Percentiles rank a stretch among this genome's conserved stretches.
Conservation (phyloP, 2,113 vertebrate genomes). For the Tetraodon nigroviridis region DNA sequence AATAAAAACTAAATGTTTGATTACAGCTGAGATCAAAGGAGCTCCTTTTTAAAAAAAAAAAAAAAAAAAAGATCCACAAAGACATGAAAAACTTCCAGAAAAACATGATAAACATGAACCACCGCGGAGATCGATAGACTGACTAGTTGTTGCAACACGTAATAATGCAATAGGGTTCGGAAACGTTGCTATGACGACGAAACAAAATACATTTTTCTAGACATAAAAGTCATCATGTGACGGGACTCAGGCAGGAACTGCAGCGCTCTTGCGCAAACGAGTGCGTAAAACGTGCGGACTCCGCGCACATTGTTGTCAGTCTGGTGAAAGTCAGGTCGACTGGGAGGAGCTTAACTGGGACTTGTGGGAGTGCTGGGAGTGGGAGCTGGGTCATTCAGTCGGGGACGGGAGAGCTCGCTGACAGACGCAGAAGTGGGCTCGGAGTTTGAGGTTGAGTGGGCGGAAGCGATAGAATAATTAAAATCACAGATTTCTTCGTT, state of each 20-base stretch:
- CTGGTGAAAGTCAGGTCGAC: conserved; percentile 23
- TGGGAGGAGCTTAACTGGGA: conserved; percentile 26
- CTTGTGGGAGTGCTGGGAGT: conserved; percentile 49
- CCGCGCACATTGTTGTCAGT: conserved; percentile 30
- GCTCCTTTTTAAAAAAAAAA: too few species aligned
- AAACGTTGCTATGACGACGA: too few species aligned
- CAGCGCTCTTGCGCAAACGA: conserved; percentile 28
- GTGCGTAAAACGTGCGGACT: background rate
- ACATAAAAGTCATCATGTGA: background rate
- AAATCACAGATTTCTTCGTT: background rate
- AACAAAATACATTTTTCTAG: too few species aligned
- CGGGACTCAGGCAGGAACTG: background rate
- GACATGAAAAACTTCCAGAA: too few species aligned
- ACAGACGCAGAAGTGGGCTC: conserved; percentile 35
- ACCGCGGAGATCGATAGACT: too few species aligned
- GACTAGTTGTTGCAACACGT: too few species aligned
- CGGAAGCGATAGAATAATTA: conserved; percentile 1
- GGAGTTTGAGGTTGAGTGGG: conserved; percentile 28
- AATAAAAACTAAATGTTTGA: too few species aligned
- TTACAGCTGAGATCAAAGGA: too few species aligned
- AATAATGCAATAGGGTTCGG: too few species aligned
- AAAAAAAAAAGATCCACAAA: too few species aligned
- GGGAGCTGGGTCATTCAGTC: conserved; percentile 57
- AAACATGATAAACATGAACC: too few species aligned
- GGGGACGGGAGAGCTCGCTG: conserved; percentile 42